Percentiles rank a stretch among this genome's conserved stretches.
Conservation (phyloP, 2,888 invertebrate species). For the Synergus umbraculus region DNA sequence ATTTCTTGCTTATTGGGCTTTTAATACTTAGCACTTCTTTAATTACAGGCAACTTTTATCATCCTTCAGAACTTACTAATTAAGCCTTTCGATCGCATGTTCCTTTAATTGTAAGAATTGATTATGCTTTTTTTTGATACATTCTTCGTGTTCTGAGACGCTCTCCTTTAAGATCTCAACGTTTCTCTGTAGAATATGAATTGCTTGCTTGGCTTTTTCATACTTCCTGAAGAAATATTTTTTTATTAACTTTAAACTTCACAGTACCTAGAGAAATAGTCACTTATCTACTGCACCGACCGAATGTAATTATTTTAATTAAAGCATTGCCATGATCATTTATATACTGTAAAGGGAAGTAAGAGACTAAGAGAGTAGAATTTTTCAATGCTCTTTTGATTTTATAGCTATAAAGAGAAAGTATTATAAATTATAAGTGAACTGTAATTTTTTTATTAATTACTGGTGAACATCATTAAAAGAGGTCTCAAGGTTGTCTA, state of each 20-base stretch:
- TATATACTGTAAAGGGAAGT: not conserved
- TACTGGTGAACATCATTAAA: constrained; percentile 47
- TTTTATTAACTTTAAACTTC: not conserved
- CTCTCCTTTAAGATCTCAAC: constrained; percentile 45
- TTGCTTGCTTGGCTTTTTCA: constrained; percentile 44
- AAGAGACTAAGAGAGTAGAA: not conserved
- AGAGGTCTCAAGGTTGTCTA: constrained; percentile 42
- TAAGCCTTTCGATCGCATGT: constrained; percentile 47
- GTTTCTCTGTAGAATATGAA: constrained; percentile 43
- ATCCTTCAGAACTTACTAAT: constrained; percentile 31
- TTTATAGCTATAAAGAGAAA: not conserved
- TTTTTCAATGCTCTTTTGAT: not conserved
- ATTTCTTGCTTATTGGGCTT: not conserved
- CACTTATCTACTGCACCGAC: not conserved
- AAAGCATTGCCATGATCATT: not conserved
- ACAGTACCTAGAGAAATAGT: not conserved
- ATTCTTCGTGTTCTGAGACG: constrained; percentile 46
- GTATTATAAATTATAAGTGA: not conserved
- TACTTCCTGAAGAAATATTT: constrained; percentile 43
- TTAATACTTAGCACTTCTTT: not conserved
- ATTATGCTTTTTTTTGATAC: constrained; percentile 43
- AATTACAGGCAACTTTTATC: not conserved
- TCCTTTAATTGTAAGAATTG: constrained; percentile 47
- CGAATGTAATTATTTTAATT: constrained; percentile 2
- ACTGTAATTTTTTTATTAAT: constrained; percentile 10